Percentiles rank a stretch among this genome's conserved stretches.
Evolutionary conservation across 2,888 invertebrate genomes (phyloP).

Genomic region (Dichetophora obliterata): DNA sequence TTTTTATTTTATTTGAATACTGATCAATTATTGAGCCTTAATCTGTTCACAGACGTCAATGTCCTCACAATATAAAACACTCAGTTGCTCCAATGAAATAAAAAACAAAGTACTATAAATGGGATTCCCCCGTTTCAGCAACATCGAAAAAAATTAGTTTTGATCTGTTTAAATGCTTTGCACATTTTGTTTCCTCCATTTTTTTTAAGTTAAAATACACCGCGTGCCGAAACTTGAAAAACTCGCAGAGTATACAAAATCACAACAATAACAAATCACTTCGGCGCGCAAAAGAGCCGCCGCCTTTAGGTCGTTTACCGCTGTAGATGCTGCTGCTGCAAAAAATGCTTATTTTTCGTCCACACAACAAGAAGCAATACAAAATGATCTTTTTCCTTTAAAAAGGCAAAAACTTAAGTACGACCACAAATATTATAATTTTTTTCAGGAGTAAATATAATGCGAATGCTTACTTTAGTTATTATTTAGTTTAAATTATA

Average conservation of each 20-base stretch:
- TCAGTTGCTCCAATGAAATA: too few relatives aligned
- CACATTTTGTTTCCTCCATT: neutral
- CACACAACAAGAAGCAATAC: too few relatives aligned
- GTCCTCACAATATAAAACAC: too few relatives aligned
- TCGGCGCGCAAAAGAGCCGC: conserved; percentile 7
- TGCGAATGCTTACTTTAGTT: conserved; percentile 1
- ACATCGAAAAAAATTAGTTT: too few relatives aligned
- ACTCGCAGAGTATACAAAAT: neutral
- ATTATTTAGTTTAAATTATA: neutral
- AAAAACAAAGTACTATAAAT: too few relatives aligned
- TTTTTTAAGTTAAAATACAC: neutral
- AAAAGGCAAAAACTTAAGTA: neutral
- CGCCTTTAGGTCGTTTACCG: conserved; percentile 14
- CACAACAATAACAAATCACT: conserved; percentile 10
- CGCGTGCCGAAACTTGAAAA: neutral
- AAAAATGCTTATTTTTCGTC: too few relatives aligned
- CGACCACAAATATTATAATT: neutral
- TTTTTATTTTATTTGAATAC: too few relatives aligned
- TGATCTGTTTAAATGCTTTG: neutral
- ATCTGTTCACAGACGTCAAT: too few relatives aligned
- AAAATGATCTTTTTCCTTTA: too few relatives aligned
- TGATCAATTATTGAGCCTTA: too few relatives aligned
- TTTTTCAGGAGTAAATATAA: neutral
- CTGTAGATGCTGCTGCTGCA: too few relatives aligned
- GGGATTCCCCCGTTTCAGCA: too few relatives aligned